Evolutionary conservation across 2,888 invertebrate genomes (phyloP).

Genomic region (Cosmopolites sordidus): DNA sequence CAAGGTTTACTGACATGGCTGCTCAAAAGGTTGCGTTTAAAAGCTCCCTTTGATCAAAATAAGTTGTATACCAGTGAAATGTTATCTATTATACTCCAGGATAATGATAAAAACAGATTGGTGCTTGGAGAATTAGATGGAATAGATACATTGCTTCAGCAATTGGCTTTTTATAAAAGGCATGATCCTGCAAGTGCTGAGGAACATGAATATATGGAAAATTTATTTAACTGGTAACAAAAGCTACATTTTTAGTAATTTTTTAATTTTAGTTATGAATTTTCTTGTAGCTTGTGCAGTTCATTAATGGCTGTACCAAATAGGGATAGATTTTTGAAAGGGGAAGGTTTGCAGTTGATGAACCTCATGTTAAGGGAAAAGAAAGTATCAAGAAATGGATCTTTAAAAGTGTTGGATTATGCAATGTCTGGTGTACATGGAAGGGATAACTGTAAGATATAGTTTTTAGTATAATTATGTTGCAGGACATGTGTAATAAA

Average conservation of each 20-base stretch:
- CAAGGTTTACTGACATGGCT: slow-evolving; percentile 92
- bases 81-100: slow-evolving; percentile 90
- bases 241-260: not conserved
- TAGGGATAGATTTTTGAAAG: slow-evolving; percentile 87
- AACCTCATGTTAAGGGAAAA: slow-evolving; percentile 98
- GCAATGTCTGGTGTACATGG: slow-evolving; percentile 93
- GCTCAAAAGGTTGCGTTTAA: slow-evolving; percentile 79
- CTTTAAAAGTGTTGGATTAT: slow-evolving; percentile 95
- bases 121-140: slow-evolving; percentile 90
- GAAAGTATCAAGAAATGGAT: slow-evolving; percentile 93
- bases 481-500: slow-evolving; percentile 43
- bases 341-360: slow-evolving; percentile 98
- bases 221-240: slow-evolving; percentile 80
- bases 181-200: slow-evolving; percentile 89
- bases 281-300: slow-evolving; percentile 65
- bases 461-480: slow-evolving; percentile 68
- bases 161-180: slow-evolving; percentile 89
- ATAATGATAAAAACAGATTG: slow-evolving; percentile 75
- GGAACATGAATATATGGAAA: slow-evolving; percentile 98
- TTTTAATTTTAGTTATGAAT: not conserved
- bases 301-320: slow-evolving; percentile 85
- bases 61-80: slow-evolving; percentile 96
- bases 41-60: slow-evolving; percentile 90
- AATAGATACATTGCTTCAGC: slow-evolving; percentile 92
- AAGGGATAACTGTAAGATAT: slow-evolving; percentile 72